A percentile compares a stretch with the other conserved stretches of the same genome.
These are phyloP conservation scores for Ispidina picta DNA, from an alignment of 2,797 vertebrate genomes.

Conservation along the genomic window DNA sequence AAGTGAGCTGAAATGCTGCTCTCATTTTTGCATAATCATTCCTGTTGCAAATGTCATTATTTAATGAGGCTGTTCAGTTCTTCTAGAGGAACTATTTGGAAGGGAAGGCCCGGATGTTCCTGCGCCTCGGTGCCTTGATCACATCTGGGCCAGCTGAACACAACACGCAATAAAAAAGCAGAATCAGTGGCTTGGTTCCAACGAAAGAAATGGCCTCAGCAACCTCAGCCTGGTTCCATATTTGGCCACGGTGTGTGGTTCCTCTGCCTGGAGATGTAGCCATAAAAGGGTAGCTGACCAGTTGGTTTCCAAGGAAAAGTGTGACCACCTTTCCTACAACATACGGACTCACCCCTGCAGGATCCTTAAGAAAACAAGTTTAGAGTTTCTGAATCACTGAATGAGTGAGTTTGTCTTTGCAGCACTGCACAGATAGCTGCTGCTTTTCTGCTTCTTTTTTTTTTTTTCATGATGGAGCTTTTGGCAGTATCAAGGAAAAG, in stretches of 20 bases:
- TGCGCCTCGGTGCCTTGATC: slow-evolving; percentile 47
- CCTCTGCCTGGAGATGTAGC: neutral
- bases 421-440: slow-evolving; percentile 2
- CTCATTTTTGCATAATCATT: slow-evolving; percentile 64
- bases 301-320: slow-evolving; percentile 47
- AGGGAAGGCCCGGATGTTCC: slow-evolving; percentile 49
- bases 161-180: slow-evolving; percentile 16
- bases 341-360: neutral
- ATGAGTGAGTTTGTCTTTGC: neutral
- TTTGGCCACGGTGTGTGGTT: slow-evolving; percentile 48
- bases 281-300: slow-evolving; percentile 54
- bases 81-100: slow-evolving; percentile 69
- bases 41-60: slow-evolving; percentile 61
- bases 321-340: neutral
- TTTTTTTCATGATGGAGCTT: neutral
- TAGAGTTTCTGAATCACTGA: neutral
- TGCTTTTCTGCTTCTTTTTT: neutral
- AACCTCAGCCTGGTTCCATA: slow-evolving; percentile 40
- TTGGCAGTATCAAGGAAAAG: neutral
- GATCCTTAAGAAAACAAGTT: slow-evolving; percentile 10
- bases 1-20: slow-evolving; percentile 48
- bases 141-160: slow-evolving; percentile 47
- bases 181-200: slow-evolving; percentile 52
- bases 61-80: slow-evolving; percentile 67
- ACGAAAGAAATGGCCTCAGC: neutral